These are phyloP conservation scores for Pheosia gnoma DNA, from an alignment of 2,888 invertebrate genomes.

Conservation along the genomic window DNA sequence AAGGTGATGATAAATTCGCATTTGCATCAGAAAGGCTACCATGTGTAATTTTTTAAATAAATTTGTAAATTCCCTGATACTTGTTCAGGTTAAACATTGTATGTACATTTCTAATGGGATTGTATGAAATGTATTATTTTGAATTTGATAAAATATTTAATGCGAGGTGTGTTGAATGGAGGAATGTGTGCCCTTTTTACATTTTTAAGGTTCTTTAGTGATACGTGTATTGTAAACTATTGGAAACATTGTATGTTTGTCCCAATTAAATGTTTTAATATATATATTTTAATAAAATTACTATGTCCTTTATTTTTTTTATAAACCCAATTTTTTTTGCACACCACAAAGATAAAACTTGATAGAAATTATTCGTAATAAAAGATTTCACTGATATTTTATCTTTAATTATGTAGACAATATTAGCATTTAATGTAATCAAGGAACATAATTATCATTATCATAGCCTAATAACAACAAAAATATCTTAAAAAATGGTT, in stretches of 20 bases:
- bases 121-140: constrained; percentile 41
- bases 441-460: constrained; percentile 28
- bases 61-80: constrained; percentile 41
- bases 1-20: constrained; percentile 40
- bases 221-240: constrained; percentile 81
- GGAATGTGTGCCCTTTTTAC: constrained; percentile 79
- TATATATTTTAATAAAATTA: constrained; percentile 83
- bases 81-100: constrained; percentile 24
- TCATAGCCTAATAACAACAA: constrained; percentile 33
- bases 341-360: too few relatives aligned
- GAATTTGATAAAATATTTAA: constrained; percentile 36
- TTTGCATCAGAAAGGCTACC: constrained; percentile 44
- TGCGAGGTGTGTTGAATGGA: constrained; percentile 53
- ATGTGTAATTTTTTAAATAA: constrained; percentile 33
- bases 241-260: constrained; percentile 83
- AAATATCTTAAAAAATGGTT: constrained; percentile 40
- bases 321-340: too few relatives aligned
- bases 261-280: constrained; percentile 84
- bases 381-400: neutral
- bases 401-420: constrained; percentile 4
- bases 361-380: too few relatives aligned
- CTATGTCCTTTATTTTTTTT: constrained; percentile 44
- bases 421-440: constrained; percentile 31
- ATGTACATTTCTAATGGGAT: constrained; percentile 38
- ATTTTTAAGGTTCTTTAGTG: constrained; percentile 74